Evolutionary conservation across 1,140 invertebrate species (phyloP).

Genomic region (Augochlora pura): DNA sequence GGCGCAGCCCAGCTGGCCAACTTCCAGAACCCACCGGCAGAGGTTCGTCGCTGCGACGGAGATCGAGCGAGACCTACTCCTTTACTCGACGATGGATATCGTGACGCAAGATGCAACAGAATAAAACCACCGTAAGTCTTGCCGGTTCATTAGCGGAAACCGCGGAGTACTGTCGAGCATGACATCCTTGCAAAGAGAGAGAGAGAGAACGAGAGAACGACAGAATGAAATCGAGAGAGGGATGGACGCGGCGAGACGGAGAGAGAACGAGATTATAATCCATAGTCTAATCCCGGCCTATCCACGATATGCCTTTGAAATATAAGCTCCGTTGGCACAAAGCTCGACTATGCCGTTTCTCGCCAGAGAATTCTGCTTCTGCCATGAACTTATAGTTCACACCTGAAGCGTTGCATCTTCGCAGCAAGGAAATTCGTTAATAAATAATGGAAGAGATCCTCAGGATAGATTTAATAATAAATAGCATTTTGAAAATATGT

Average conservation of each 20-base stretch:
- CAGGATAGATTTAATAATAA: neutral
- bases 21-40: slow-evolving; percentile 55
- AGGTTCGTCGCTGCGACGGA: slow-evolving; percentile 56
- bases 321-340: neutral
- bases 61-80: slow-evolving; percentile 41
- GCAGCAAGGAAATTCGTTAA: no score
- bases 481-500: neutral
- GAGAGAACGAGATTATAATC: slow-evolving; percentile 49
- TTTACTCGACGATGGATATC: slow-evolving; percentile 51
- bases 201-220: no score
- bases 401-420: neutral
- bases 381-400: neutral
- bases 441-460: no score
- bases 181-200: slow-evolving; percentile 22
- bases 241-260: no score
- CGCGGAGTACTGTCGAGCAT: slow-evolving; percentile 34
- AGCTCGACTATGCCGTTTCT: neutral
- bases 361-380: neutral
- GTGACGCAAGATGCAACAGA: slow-evolving; percentile 74
- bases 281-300: slow-evolving; percentile 42
- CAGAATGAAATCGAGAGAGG: no score
- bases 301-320: slow-evolving; percentile 26
- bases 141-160: slow-evolving; percentile 71
- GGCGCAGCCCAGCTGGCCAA: slow-evolving; percentile 43
- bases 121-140: slow-evolving; percentile 72